A percentile compares a stretch with the other conserved stretches of the same genome.
Conservation (phyloP, 2,797 vertebrate species). For the Rhynchotus rufescens region DNA sequence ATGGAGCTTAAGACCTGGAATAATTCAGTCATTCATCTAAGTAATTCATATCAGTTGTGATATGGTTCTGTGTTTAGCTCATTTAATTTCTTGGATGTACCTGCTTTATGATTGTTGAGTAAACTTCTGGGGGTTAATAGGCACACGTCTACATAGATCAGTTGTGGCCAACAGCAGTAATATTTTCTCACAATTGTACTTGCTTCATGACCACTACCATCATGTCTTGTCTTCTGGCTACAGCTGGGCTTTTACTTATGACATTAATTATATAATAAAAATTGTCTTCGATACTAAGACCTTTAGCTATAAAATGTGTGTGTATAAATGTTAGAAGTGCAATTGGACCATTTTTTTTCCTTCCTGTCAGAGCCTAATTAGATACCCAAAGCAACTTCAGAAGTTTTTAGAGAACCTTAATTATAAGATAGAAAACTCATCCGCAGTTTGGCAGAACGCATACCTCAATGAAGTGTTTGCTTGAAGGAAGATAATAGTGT, state of each 20-base stretch:
- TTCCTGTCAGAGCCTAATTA: not conserved
- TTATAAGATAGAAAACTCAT: not conserved
- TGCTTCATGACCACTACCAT: fast-evolving
- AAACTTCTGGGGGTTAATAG: not conserved
- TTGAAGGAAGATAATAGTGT: not conserved
- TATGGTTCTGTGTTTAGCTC: not conserved
- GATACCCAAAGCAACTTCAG: not conserved
- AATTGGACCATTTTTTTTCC: not conserved
- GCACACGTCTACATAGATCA: fast-evolving
- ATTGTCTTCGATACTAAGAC: not conserved
- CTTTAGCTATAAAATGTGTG: not conserved
- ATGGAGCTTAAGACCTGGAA: fast-evolving
- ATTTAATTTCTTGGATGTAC: not conserved
- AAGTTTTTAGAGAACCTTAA: not conserved
- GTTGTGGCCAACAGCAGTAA: not conserved
- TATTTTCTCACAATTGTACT: fast-evolving
- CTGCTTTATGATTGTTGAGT: fast-evolving
- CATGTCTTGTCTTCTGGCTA: not conserved
- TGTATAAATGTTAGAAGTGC: not conserved
- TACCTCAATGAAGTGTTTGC: not conserved
- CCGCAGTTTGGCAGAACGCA: not conserved
- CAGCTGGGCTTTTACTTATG: not conserved
- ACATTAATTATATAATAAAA: not conserved
- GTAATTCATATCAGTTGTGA: not conserved
- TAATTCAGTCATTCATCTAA: fast-evolving